Evolutionary conservation across 1,140 invertebrate species (phyloP).

Genomic region (Pseudoatta argentina): DNA sequence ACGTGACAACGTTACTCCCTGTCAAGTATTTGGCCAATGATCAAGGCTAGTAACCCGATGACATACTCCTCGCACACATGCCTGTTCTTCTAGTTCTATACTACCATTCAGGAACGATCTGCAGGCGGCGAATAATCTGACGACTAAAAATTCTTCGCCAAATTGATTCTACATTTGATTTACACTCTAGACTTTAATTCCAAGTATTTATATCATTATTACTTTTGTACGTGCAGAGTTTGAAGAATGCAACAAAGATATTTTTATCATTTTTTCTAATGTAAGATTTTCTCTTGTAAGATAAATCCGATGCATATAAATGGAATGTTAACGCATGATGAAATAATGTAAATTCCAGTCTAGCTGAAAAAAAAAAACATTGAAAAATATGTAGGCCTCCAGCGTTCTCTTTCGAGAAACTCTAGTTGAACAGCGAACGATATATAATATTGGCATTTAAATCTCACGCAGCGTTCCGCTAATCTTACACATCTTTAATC

Average conservation of each 20-base stretch:
- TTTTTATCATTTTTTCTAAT: background rate
- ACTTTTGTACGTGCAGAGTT: background rate
- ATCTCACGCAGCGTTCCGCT: background rate
- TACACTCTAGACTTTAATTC: background rate
- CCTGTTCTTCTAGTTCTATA: conserved; percentile 24
- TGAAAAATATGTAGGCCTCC: background rate
- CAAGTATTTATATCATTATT: background rate
- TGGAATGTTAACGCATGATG: background rate
- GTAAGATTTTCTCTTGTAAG: background rate
- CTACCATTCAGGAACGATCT: conserved; percentile 74
- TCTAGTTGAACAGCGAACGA: background rate
- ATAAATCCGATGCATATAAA: background rate
- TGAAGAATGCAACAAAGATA: background rate
- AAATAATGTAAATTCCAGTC: background rate
- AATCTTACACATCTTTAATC: background rate
- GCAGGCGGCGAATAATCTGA: background rate
- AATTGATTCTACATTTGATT: background rate
- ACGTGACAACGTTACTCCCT: conserved; percentile 77
- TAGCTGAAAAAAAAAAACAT: background rate
- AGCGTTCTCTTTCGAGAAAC: background rate
- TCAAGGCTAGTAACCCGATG: conserved; percentile 84
- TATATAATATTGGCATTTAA: conserved; percentile 13
- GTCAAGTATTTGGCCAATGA: conserved; percentile 82
- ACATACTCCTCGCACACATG: conserved; percentile 63
- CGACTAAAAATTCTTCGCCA: background rate